A percentile compares a stretch with the other conserved stretches of the same genome.
These are phyloP conservation scores for Aythya fuligula DNA, from an alignment of 2,797 vertebrate species.

Conservation along the genomic window DNA sequence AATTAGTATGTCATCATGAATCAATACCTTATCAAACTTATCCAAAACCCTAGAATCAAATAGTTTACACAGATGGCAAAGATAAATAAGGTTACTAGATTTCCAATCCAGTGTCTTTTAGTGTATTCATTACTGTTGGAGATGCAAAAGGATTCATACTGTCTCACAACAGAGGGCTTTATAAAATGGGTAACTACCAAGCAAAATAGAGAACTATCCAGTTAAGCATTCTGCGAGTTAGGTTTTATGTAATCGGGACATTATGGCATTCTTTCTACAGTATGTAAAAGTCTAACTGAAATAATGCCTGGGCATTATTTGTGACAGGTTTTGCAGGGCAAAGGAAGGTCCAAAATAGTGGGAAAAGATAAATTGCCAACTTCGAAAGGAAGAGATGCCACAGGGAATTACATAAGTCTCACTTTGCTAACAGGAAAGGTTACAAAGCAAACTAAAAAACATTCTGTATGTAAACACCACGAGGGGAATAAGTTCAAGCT, in stretches of 20 bases:
- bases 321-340: background rate
- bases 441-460: background rate
- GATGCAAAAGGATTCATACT: background rate
- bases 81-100: background rate
- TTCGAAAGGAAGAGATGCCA: background rate
- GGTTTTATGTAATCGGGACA: background rate
- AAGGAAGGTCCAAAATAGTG: background rate
- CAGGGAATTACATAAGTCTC: background rate
- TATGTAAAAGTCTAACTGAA: background rate
- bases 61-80: background rate
- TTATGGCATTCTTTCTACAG: background rate
- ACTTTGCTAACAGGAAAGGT: background rate
- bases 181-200: background rate
- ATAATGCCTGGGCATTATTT: background rate
- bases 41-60: background rate
- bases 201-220: background rate
- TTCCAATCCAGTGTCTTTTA: background rate
- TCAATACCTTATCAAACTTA: slow-evolving; percentile 46
- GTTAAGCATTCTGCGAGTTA: background rate
- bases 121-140: background rate
- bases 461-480: background rate
- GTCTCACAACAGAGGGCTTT: background rate
- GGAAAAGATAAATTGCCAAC: background rate
- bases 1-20: background rate
- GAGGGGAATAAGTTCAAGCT: background rate